Base-by-base conservation (phyloP, 2,797 vertebrate genomes). In the Erethizon dorsatum region DNA sequence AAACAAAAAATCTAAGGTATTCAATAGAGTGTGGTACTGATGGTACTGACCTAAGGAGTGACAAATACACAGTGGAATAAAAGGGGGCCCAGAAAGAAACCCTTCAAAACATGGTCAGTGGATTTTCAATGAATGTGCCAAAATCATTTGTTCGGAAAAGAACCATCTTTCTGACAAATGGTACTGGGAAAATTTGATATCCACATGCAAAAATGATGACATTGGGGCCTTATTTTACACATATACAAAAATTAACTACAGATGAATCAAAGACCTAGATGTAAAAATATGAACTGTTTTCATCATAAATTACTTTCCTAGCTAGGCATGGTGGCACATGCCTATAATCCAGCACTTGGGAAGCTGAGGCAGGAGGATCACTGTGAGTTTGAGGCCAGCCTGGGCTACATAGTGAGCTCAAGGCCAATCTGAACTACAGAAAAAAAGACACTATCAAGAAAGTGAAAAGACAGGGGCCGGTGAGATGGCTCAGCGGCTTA, bases 81-180 rank as follows among this genome's bases (percentile, higher is more conserved):
- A 93, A 24, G 50, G n/a, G 41, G 63, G 14, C 47, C 50, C 59
- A 45, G 73, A 95, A 84, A 88, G 33, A 85, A 82, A 56, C 22
- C 24, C 52, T 87, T 54, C 50, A 14, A 54, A 18, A 18, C 41
- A 69, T 33, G 65, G 57, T 75, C 56, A 80, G 3, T 77, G 37
- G 79, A 82, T 84, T 93, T 79, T 88, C 31, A 75, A 41, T 67
- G 67, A 82, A 59, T n/a, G 13, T 83, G 20, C 45, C n/a, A 61
- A 77, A 50, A 79, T 41, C 56, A 47, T 80, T 93, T 83, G 67
- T n/a, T 91, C 24, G 71, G 24, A 59, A 69, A 90, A 79, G 47
- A 84, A 59, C 54, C 84, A n/a, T n/a, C n/a, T 86, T 94, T 92
- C 45, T 47, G 75, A 77, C 65, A 90, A 28, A 61, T 50, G 56